Percentiles rank a stretch among this genome's conserved stretches.
Conservation (phyloP, 1,140 invertebrate species). For the Lepeophtheirus salmonis region DNA sequence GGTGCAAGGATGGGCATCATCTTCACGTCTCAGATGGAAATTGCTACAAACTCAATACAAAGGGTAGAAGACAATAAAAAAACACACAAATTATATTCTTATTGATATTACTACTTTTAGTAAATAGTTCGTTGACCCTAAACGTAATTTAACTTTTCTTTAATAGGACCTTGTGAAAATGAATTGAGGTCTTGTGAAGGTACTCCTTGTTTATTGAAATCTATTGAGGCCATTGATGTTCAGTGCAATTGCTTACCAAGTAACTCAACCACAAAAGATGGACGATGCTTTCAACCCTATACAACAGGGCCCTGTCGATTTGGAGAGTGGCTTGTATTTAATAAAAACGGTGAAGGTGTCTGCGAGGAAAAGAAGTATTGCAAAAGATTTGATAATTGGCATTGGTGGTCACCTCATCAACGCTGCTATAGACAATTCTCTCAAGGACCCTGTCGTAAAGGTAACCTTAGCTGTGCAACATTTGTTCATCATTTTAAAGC, state of each 20-base stretch:
- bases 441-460: conserved; percentile 23
- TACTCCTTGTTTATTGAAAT: conserved; percentile 23
- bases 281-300: conserved; percentile 23
- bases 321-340: conserved; percentile 25
- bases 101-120: too few species aligned
- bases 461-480: neutral
- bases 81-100: too few species aligned
- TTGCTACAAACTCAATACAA: conserved; percentile 24
- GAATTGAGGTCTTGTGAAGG: conserved; percentile 18
- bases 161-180: conserved; percentile 21
- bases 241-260: conserved; percentile 23
- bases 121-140: too few species aligned
- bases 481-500: neutral
- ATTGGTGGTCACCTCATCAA: conserved; percentile 24
- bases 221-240: conserved; percentile 23
- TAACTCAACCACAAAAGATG: conserved; percentile 21
- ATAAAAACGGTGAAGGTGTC: conserved; percentile 20
- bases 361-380: conserved; percentile 24
- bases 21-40: conserved; percentile 23
- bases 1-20: conserved; percentile 23
- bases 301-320: conserved; percentile 23
- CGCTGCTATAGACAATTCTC: conserved; percentile 25
- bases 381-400: conserved; percentile 26
- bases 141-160: too few species aligned
- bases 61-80: too few species aligned